These are phyloP conservation scores for Calyptomena viridis DNA, from an alignment of 2,113 vertebrate species.

Conservation along the genomic window DNA sequence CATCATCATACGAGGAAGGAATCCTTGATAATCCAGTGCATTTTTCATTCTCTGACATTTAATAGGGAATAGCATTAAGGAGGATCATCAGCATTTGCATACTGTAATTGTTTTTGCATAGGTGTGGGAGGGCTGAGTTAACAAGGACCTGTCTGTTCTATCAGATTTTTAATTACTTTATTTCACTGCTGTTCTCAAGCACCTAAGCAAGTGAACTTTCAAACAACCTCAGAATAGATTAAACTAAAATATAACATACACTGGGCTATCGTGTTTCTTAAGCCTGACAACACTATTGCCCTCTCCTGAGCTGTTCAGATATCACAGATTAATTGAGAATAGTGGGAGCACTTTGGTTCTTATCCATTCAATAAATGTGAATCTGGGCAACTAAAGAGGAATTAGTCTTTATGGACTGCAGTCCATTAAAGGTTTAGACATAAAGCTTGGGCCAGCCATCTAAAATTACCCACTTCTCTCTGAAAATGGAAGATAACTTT, in stretches of 20 bases:
- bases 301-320: background rate
- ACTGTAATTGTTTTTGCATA: constrained; percentile 32
- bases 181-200: background rate
- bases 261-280: background rate
- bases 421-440: background rate
- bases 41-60: constrained; percentile 44
- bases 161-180: constrained; percentile 14
- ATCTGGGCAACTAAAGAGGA: background rate
- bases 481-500: background rate
- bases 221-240: background rate
- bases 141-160: background rate
- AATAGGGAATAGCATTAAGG: background rate
- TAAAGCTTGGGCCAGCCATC: background rate
- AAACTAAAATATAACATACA: background rate
- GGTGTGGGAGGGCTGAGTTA: constrained; percentile 12
- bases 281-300: background rate
- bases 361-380: background rate
- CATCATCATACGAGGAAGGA: background rate
- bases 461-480: background rate
- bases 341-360: background rate
- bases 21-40: background rate
- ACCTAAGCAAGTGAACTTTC: background rate
- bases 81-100: constrained; percentile 55
- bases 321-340: background rate
- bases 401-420: background rate